Evolutionary conservation across 2,797 vertebrate genomes (phyloP).

Genomic region (Melanotaenia parkinsoni): DNA sequence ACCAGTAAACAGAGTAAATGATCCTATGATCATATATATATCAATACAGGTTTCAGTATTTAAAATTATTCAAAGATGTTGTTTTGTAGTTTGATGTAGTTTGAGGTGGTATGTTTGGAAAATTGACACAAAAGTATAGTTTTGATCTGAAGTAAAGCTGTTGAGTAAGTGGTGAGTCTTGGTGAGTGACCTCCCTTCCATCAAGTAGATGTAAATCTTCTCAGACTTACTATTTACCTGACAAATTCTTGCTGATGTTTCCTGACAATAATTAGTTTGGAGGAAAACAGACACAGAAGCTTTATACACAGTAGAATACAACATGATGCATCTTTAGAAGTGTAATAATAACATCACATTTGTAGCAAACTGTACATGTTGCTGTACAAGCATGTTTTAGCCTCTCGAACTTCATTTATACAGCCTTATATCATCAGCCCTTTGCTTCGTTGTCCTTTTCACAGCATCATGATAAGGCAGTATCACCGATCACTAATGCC

Average conservation of each 20-base stretch:
- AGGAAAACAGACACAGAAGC: slow-evolving; percentile 26
- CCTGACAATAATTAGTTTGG: slow-evolving; percentile 52
- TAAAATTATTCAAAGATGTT: not conserved
- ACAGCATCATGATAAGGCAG: slow-evolving; percentile 22
- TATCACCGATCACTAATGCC: slow-evolving; percentile 46
- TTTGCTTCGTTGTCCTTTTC: slow-evolving; percentile 3
- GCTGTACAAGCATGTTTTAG: not conserved
- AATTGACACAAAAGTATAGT: not conserved
- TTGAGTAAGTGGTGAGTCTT: slow-evolving; percentile 4
- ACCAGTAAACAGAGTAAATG: slow-evolving; percentile 4
- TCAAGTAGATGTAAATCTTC: slow-evolving; percentile 65
- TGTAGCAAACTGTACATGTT: not conserved
- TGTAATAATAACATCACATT: not conserved
- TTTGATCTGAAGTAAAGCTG: not conserved
- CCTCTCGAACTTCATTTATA: not conserved
- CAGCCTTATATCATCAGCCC: not conserved
- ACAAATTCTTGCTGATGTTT: slow-evolving; percentile 75
- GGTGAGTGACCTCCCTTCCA: slow-evolving; percentile 8
- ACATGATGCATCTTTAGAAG: slow-evolving; percentile 13
- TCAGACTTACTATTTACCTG: slow-evolving; percentile 74
- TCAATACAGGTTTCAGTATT: not conserved
- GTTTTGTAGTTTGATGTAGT: not conserved
- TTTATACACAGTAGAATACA: not conserved
- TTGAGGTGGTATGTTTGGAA: not conserved
- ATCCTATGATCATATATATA: not conserved